phyloP scores from a whole-genome alignment of 2,888 invertebrate genomes.

The Omphaloscelis lunosa region DNA sequence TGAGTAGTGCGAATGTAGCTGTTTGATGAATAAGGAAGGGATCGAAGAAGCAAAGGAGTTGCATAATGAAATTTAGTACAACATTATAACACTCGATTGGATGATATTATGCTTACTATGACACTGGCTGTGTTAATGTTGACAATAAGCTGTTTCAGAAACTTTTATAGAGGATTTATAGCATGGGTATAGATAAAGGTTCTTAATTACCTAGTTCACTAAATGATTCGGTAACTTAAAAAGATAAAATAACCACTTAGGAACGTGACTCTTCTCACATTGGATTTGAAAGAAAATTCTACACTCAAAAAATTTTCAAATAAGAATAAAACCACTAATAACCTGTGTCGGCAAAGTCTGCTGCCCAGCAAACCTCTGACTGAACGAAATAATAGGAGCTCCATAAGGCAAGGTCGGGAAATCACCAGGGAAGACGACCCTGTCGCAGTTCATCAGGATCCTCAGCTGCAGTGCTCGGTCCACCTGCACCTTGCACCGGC shows the following conservation, averaged over 20 bases:
- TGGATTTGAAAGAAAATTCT: no score
- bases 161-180: no score
- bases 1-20: no score
- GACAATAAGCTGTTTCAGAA: no score
- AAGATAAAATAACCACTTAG: neutral
- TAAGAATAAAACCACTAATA: constrained; percentile 59
- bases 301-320: no score
- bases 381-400: constrained; percentile 95
- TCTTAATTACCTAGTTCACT: neutral
- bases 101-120: no score
- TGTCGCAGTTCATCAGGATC: constrained; percentile 95
- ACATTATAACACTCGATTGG: no score
- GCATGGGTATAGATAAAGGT: no score
- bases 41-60: no score
- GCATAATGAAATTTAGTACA: no score
- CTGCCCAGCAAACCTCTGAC: constrained; percentile 95
- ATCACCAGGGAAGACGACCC: constrained; percentile 95
- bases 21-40: no score
- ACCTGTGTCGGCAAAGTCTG: constrained; percentile 95
- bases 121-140: no score
- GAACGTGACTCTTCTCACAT: neutral
- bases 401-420: constrained; percentile 94
- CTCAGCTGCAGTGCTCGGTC: constrained; percentile 86
- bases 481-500: constrained; percentile 90
- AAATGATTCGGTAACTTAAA: neutral